phyloP scores from a whole-genome alignment of 2,113 vertebrate species.

The Perognathus longimembris region DNA sequence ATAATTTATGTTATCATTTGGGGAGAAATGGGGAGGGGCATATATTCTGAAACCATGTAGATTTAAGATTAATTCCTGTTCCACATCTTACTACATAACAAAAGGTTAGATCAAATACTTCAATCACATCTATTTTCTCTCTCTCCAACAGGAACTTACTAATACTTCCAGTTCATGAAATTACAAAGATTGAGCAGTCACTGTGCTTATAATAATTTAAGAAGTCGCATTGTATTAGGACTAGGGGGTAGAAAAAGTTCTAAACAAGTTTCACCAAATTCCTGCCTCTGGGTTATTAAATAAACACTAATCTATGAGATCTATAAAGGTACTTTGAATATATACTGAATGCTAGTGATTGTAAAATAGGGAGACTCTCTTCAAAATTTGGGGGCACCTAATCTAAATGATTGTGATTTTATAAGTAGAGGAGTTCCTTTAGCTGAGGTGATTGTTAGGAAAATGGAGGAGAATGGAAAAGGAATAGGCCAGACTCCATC shows the following conservation, averaged over 20 bases:
- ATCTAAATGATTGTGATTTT: neutral
- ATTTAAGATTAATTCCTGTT: neutral
- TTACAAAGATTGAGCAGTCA: neutral
- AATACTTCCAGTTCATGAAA: conserved; percentile 19
- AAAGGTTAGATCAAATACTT: neutral
- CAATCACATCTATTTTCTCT: conserved; percentile 19
- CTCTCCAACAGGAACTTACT: neutral
- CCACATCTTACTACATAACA: neutral
- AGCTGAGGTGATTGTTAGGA: too few species aligned
- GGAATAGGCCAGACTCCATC: too few species aligned
- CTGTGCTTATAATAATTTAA: neutral
- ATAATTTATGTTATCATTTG: neutral
- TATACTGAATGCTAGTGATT: neutral
- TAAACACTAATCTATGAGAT: neutral
- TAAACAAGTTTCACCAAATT: neutral
- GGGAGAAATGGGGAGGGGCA: neutral
- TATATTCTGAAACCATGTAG: neutral
- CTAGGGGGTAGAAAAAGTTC: neutral
- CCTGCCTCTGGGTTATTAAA: neutral
- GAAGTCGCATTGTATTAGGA: neutral
- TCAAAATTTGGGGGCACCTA: neutral
- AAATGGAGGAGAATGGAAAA: too few species aligned
- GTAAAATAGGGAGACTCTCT: neutral
- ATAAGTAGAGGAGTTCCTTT: neutral
- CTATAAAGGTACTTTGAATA: neutral